A percentile compares a stretch with the other conserved stretches of the same genome.
Conservation (phyloP, 92 coral and sea anemone species). For the Siderastrea radians region DNA sequence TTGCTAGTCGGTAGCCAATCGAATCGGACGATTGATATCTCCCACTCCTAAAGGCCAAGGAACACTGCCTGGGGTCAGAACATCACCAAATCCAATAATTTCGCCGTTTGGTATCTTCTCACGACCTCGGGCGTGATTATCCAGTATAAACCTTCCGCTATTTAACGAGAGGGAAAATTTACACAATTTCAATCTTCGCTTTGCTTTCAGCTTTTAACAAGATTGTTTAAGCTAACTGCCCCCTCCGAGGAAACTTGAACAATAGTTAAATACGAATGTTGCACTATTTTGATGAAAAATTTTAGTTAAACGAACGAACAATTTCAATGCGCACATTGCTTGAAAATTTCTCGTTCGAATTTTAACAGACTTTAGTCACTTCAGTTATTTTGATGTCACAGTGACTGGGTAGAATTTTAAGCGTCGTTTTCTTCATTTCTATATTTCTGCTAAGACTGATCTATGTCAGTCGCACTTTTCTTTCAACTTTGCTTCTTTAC, state of each 20-base stretch:
- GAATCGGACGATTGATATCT: not conserved
- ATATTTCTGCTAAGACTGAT: too few species aligned
- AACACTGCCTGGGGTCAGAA: constrained; percentile 8
- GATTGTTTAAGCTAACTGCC: not conserved
- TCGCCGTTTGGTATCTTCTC: not conserved
- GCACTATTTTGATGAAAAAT: too few species aligned
- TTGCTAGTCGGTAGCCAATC: not conserved
- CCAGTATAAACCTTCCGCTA: constrained; percentile 1
- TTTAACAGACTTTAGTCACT: too few species aligned
- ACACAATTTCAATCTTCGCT: constrained; percentile 13
- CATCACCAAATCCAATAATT: constrained; percentile 17
- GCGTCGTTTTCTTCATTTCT: too few species aligned
- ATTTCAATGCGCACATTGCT: too few species aligned
- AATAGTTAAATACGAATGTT: not conserved
- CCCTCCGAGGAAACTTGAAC: not conserved
- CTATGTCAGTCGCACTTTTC: too few species aligned
- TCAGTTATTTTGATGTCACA: not conserved
- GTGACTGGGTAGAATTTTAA: not conserved
- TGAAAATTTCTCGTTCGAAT: too few species aligned
- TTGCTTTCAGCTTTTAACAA: constrained; percentile 3
- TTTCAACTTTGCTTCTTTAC: too few species aligned
- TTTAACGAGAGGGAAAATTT: not conserved
- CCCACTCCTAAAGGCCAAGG: not conserved
- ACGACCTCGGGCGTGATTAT: constrained; percentile 10
- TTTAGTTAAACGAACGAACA: not conserved